phyloP scores from a whole-genome alignment of 1,140 invertebrate species.

The Chelonus insularis region DNA sequence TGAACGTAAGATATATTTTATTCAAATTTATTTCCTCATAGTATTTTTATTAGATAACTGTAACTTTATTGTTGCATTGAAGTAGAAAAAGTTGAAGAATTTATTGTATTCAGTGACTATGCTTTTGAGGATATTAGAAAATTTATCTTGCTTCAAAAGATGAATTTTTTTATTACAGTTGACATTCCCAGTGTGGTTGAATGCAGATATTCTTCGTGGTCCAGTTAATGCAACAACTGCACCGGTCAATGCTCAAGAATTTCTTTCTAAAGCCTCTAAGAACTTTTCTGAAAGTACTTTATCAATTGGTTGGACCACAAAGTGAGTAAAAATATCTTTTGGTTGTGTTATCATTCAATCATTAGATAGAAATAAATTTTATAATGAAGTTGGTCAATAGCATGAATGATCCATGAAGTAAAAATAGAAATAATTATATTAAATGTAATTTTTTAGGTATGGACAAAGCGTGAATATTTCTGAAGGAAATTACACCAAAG shows the following conservation, averaged over 20 bases:
- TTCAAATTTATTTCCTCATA: background rate
- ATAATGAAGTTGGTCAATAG: no score
- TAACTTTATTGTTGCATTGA: background rate
- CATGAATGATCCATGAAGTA: background rate
- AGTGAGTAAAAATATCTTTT: no score
- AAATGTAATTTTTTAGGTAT: slow-evolving; percentile 40
- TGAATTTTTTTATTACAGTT: slow-evolving; percentile 58
- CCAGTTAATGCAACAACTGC: slow-evolving; percentile 67
- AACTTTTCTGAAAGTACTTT: slow-evolving; percentile 70
- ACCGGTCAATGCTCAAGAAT: slow-evolving; percentile 70
- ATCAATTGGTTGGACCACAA: slow-evolving; percentile 88
- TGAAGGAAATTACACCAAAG: slow-evolving; percentile 66
- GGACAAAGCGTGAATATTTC: slow-evolving; percentile 44
- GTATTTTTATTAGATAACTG: background rate
- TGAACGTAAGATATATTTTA: slow-evolving; percentile 47
- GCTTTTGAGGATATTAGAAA: background rate
- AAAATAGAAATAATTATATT: no score
- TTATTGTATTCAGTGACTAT: no score
- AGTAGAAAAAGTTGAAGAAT: no score
- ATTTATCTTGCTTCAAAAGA: slow-evolving; percentile 1
- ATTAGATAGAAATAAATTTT: no score
- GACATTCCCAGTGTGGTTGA: slow-evolving; percentile 80
- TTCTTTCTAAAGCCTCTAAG: slow-evolving; percentile 63
- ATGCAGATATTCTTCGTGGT: slow-evolving; percentile 84
- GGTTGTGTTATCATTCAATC: no score